Evolutionary conservation across 2,888 invertebrate genomes (phyloP), one percentile per base, ranked within the genome.

Genomic region (Teinopalpus imperialis): DNA sequence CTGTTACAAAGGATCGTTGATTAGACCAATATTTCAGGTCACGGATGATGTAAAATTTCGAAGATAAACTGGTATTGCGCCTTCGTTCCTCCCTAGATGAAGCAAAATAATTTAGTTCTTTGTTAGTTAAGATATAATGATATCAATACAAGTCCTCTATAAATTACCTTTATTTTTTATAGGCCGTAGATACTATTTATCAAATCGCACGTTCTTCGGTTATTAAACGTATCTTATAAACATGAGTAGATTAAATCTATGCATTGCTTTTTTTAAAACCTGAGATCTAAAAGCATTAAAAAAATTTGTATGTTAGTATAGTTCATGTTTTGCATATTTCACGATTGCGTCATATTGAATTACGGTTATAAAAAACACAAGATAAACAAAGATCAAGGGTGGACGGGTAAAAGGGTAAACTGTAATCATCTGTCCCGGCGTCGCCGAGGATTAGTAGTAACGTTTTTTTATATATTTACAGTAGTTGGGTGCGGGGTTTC

Each of bases 21-120:
- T 61, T 21, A 21, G 39, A 29, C 10, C 24, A 37, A 21, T 40
- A 45, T 34, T 60, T 72, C 72, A 72, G 61, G 74, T 71, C 61
- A 76, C 71, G 61, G 69, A 63, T 55, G 72, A 59, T 55, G 69
- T 67, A 71, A 60, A 66, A 56, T 57, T 62, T 63, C 59, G 69
- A 42, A 58, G 67, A 62, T 61, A 69, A 61, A 64, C 74, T 72
- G 76, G 79, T 75, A 81, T 85, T 85, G 85, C 85, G 85, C 82
- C 83, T 58, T 71, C 82, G 81, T 70, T 77, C 81, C 82, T 69
- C 73, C 85, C 83, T 86, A 81, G 61, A 76, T 73, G 55, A 74
- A 81, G 60, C 32, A 45, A 39, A 45, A 45, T 37, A 26, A 32
- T 40, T 32, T 29, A 32, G 14, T 62, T 52, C 13, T 18, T 32